Base-by-base conservation (phyloP, 2,113 vertebrate species). In the Sula dactylatra region DNA sequence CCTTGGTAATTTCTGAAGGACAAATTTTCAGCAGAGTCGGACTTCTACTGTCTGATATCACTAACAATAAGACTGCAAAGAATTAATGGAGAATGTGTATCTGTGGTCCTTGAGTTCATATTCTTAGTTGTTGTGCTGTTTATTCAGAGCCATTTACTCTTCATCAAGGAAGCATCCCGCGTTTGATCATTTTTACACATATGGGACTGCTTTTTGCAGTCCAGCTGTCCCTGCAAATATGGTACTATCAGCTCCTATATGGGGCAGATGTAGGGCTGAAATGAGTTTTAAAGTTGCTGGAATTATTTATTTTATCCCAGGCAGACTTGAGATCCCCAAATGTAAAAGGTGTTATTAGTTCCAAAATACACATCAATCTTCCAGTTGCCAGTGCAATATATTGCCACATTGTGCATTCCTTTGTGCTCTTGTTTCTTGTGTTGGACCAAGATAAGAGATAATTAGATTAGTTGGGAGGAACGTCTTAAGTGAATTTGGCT, bases 391-490 rank as follows among this genome's bases (percentile, higher is more conserved):
- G 81, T 1, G 2, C 45, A 66, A 13, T 93, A 16, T 62, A 58
- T 66, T 69, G 21, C 52, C 56, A 45, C 0, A 0, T 40, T 50
- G 44, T 94, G 42, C 0, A 0, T 90, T 94, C 78, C 70, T 85
- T 72, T 80, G 59, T 88, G 88, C 59, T 76, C 92, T 93, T 92
- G 27, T 92, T 94, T 95, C 92, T 95, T 72, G 74, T 91, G 66
- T 29, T 85, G 78, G 55, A 26, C 32, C 3, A 27, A 82, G 93
- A 94, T 91, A 97, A 95, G 81, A 77, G 20, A 50, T 86, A 94
- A 96, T 94, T 87, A 89, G 78, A 88, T 94, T 85, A 90, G 54
- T 58, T 91, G 54, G 77, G n/a, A 87, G 65, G 55, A 94, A 88
- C 58, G 45, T 74, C 71, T 88, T 29, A 52, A 82, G 70, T 93